Conservation (phyloP, 2,888 invertebrate genomes). For the Sesia bembeciformis region DNA sequence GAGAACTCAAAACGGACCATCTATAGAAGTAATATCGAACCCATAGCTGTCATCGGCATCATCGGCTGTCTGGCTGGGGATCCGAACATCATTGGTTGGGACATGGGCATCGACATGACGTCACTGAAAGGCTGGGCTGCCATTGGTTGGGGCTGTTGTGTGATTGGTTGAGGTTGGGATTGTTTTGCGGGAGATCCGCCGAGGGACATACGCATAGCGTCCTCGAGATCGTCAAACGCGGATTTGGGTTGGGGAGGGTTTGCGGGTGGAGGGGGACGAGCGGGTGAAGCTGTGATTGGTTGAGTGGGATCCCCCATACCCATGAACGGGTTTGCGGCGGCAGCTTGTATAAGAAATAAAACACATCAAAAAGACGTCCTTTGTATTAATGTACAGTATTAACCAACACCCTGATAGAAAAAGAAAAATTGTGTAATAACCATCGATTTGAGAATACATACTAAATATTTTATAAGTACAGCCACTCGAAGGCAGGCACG, state of each 20-base stretch:
- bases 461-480: too few species aligned
- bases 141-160: constrained; percentile 29
- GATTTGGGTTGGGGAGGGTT: constrained; percentile 69
- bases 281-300: constrained; percentile 58
- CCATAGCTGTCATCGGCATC: constrained; percentile 67
- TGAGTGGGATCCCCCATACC: constrained; percentile 73
- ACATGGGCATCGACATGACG: constrained; percentile 52
- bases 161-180: constrained; percentile 11
- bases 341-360: constrained; percentile 23
- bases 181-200: constrained; percentile 75
- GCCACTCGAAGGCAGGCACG: too few species aligned
- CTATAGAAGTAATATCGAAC: constrained; percentile 47
- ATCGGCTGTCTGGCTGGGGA: constrained; percentile 61
- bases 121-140: constrained; percentile 48
- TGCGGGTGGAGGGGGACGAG: constrained; percentile 69
- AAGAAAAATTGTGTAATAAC: too few species aligned
- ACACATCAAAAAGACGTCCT: not conserved
- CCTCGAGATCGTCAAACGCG: constrained; percentile 80
- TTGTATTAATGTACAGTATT: too few species aligned
- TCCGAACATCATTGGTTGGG: constrained; percentile 61
- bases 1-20: constrained; percentile 31
- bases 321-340: constrained; percentile 79
- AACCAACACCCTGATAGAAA: too few species aligned
- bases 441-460: too few species aligned
- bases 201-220: constrained; percentile 79